Conservation (phyloP, 2,888 invertebrate genomes). For the Arge pagana region DNA sequence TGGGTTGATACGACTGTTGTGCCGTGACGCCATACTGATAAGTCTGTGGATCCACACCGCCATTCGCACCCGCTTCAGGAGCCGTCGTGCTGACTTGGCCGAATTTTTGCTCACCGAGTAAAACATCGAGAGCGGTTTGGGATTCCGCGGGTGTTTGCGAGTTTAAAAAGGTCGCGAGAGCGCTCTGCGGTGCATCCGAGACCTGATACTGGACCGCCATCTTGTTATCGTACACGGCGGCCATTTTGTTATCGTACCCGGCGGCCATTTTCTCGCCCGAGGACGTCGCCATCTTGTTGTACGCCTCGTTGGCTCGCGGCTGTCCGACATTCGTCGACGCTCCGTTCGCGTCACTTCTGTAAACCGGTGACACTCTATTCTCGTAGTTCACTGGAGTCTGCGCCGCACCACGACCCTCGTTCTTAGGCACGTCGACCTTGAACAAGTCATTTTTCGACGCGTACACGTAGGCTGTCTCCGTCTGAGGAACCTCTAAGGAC, state of each 20-base stretch:
- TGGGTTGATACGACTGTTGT: slow-evolving; percentile 5
- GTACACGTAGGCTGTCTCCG: slow-evolving; percentile 18
- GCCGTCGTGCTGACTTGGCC: background rate
- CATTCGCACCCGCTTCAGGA: too few species aligned
- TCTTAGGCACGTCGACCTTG: too few species aligned
- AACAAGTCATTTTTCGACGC: too few species aligned
- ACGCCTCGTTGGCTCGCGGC: background rate
- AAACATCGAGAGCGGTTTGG: slow-evolving; percentile 42
- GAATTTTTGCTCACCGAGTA: slow-evolving; percentile 30
- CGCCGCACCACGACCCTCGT: too few species aligned
- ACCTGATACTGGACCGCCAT: slow-evolving; percentile 5
- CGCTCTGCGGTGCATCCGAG: slow-evolving; percentile 29
- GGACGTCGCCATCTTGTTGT: background rate
- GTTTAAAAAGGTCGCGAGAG: slow-evolving; percentile 43
- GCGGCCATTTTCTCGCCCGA: background rate
- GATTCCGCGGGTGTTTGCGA: slow-evolving; percentile 51
- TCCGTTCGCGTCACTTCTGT: too few species aligned
- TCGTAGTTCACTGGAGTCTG: too few species aligned
- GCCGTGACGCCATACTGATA: too few species aligned
- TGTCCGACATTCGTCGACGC: too few species aligned
- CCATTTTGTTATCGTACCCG: too few species aligned
- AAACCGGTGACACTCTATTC: too few species aligned
- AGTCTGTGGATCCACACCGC: too few species aligned
- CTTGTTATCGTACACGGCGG: background rate
- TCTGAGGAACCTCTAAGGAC: slow-evolving; percentile 5